phyloP scores from a whole-genome alignment of 2,797 vertebrate species.

The Scolopax bukidnonensis region DNA sequence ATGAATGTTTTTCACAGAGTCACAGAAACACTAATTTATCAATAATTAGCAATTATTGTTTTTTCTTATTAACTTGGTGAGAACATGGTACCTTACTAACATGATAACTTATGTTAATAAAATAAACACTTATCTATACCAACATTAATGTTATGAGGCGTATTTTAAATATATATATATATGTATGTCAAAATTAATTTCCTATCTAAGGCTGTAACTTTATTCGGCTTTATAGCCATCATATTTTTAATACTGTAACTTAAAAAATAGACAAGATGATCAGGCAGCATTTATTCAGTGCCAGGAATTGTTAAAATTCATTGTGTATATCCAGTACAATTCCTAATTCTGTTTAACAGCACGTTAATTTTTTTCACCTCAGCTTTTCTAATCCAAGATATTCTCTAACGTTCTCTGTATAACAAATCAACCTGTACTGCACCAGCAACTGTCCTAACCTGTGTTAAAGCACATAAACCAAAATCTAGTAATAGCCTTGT shows the following conservation, averaged over 20 bases:
- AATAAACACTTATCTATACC: neutral
- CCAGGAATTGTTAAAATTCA: slow-evolving; percentile 6
- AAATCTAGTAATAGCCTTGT: neutral
- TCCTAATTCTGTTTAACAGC: slow-evolving; percentile 6
- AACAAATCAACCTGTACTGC: neutral
- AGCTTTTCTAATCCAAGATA: neutral
- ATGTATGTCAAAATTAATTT: neutral
- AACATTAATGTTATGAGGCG: too few relatives aligned
- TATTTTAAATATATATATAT: too few relatives aligned
- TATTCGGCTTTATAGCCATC: neutral
- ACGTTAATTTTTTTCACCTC: slow-evolving; percentile 19
- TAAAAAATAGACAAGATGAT: neutral
- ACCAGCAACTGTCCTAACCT: neutral
- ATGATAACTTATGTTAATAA: neutral
- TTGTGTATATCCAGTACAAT: neutral
- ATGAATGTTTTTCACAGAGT: neutral
- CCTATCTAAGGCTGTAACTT: neutral
- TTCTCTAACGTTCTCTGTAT: neutral
- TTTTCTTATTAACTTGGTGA: neutral
- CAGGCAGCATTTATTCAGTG: neutral
- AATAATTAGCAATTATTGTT: neutral
- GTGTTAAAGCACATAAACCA: neutral
- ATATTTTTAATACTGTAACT: neutral
- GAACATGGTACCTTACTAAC: too few relatives aligned
- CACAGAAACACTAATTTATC: too few relatives aligned